These are phyloP conservation scores for Kradibia gibbosae DNA, from an alignment of 1,140 invertebrate genomes.

Conservation along the genomic window DNA sequence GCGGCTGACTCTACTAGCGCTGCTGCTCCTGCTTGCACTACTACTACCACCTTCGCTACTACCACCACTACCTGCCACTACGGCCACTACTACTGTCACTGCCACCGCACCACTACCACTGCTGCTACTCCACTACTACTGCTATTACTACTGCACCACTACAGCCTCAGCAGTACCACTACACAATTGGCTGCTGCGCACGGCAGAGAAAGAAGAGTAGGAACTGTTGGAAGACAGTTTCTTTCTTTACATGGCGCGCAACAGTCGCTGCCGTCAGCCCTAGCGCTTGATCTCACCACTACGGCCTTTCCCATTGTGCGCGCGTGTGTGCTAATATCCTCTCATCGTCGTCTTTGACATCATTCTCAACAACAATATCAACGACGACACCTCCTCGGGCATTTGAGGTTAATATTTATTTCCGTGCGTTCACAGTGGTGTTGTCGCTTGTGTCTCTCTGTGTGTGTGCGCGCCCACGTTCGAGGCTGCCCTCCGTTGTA, in stretches of 20 bases:
- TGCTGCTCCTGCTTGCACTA: not conserved
- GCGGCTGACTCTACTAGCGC: not conserved
- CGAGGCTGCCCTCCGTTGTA: too few relatives aligned
- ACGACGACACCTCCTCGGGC: too few relatives aligned
- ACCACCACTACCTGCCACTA: too few relatives aligned
- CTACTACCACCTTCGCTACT: not conserved
- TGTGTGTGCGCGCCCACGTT: not conserved
- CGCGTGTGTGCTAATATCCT: slow-evolving; percentile 10
- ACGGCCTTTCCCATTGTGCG: not conserved
- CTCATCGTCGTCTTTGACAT: not conserved
- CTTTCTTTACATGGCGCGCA: slow-evolving; percentile 24
- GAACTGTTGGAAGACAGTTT: not conserved
- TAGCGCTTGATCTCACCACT: not conserved
- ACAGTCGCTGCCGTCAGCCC: not conserved
- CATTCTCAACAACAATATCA: too few relatives aligned
- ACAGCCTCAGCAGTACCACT: not conserved
- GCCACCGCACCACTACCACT: not conserved
- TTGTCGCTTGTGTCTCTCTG: too few relatives aligned
- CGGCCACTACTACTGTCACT: not conserved
- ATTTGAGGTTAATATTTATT: not conserved
- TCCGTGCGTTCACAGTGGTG: not conserved
- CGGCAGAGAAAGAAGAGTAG: not conserved
- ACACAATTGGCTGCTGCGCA: too few relatives aligned
- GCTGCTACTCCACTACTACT: not conserved
- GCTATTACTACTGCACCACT: not conserved